phyloP scores from a whole-genome alignment of 2,888 invertebrate species.

The Pardosa pseudoannulata region DNA sequence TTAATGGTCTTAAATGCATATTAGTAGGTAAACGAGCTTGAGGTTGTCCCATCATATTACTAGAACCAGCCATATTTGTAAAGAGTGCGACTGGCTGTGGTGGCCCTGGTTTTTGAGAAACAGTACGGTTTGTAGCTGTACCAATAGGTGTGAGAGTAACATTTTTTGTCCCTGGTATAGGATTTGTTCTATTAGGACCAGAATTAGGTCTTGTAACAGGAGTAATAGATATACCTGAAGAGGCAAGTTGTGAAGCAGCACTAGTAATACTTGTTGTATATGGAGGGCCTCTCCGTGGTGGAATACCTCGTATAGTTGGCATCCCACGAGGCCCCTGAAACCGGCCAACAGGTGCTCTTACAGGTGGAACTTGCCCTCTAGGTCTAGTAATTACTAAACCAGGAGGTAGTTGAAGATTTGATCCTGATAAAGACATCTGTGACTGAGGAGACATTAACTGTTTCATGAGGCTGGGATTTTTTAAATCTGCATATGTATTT shows the following conservation, averaged over 20 bases:
- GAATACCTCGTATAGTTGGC: constrained; percentile 2
- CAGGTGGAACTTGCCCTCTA: constrained; percentile 34
- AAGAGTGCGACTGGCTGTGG: constrained; percentile 80
- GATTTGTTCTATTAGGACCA: not conserved
- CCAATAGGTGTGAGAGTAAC: constrained; percentile 64
- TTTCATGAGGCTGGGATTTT: constrained; percentile 54
- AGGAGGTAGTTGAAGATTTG: constrained; percentile 63
- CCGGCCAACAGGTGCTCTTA: constrained; percentile 29
- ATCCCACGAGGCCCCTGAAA: constrained; percentile 44
- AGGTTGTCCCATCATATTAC: constrained; percentile 38
- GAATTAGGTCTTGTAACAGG: constrained; percentile 45
- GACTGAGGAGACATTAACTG: constrained; percentile 56
- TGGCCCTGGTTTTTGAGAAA: constrained; percentile 49
- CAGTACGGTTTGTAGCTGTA: constrained; percentile 43
- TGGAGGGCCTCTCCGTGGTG: constrained; percentile 24
- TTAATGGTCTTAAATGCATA: constrained; percentile 32
- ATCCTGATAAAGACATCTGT: constrained; percentile 26
- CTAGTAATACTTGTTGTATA: constrained; percentile 31
- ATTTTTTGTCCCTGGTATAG: constrained; percentile 37
- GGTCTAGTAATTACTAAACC: constrained; percentile 71
- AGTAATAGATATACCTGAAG: constrained; percentile 67
- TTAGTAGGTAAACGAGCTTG: constrained; percentile 36
- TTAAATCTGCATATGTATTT: constrained; percentile 25
- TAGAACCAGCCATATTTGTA: constrained; percentile 79
- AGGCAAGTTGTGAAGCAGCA: constrained; percentile 51